A percentile compares a stretch with the other conserved stretches of the same genome.
phyloP scores from a whole-genome alignment of 2,113 vertebrate genomes.

The Candoia aspera region DNA sequence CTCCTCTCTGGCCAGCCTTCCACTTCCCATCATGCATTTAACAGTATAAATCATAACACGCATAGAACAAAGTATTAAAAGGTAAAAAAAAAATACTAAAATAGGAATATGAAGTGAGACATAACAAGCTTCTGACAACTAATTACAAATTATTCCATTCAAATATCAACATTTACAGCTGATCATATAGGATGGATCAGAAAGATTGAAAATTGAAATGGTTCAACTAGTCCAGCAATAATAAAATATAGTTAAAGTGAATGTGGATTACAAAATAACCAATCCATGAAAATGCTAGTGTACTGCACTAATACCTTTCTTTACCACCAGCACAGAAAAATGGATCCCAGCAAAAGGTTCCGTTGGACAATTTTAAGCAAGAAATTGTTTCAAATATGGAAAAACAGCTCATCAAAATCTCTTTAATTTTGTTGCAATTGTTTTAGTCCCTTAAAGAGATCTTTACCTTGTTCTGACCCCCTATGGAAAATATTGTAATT shows the following conservation, averaged over 20 bases:
- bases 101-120: background rate
- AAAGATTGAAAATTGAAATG: background rate
- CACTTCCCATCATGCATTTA: background rate
- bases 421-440: background rate
- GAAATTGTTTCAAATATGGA: background rate
- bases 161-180: background rate
- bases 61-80: background rate
- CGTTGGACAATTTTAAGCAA: background rate
- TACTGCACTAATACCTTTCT: background rate
- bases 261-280: background rate
- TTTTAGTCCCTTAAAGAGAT: background rate
- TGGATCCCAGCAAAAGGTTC: background rate
- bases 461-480: background rate
- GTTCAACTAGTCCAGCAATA: background rate
- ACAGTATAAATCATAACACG: background rate
- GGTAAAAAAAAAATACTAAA: background rate
- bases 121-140: background rate
- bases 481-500: background rate
- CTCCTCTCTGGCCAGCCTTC: background rate
- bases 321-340: background rate
- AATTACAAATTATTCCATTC: background rate
- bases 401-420: background rate
- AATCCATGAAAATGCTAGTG: background rate
- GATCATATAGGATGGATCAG: background rate
- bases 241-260: background rate